Conservation (phyloP, 2,113 vertebrate species). For the Prunella fulvescens region DNA sequence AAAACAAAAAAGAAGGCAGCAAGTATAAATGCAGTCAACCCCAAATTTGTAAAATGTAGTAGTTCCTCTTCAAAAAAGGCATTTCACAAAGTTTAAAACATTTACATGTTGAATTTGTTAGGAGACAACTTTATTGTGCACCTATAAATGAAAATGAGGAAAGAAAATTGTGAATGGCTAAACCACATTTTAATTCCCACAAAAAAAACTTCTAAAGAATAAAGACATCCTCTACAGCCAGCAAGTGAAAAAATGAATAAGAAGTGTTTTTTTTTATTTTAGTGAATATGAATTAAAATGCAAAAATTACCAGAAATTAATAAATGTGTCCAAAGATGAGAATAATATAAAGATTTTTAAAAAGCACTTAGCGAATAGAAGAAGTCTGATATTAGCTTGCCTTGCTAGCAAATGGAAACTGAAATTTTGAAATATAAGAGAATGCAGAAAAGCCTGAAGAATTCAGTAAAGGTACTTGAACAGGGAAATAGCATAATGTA, state of each 20-base stretch:
- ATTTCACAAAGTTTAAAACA: not conserved
- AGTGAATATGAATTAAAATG: not conserved
- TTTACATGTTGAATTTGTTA: not conserved
- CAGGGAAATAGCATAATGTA: not conserved
- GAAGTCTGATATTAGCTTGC: not conserved
- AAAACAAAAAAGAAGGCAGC: not conserved
- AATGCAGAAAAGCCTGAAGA: not conserved
- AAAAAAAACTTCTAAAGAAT: not conserved
- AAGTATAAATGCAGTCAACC: not conserved
- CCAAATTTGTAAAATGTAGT: not conserved
- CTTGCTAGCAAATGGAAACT: not conserved
- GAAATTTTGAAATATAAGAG: not conserved
- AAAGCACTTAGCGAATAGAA: not conserved
- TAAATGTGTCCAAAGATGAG: not conserved
- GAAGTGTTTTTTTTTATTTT: not conserved
- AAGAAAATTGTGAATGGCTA: not conserved
- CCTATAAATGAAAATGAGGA: not conserved
- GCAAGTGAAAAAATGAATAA: not conserved
- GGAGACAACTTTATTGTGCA: not conserved
- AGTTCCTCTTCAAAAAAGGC: not conserved
- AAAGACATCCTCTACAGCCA: not conserved
- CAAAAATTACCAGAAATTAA: not conserved
- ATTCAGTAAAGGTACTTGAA: not conserved
- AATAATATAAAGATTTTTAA: not conserved
- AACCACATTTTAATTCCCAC: not conserved